phyloP scores from a whole-genome alignment of 1,140 invertebrate species.

The Drosophila eugracilis region DNA sequence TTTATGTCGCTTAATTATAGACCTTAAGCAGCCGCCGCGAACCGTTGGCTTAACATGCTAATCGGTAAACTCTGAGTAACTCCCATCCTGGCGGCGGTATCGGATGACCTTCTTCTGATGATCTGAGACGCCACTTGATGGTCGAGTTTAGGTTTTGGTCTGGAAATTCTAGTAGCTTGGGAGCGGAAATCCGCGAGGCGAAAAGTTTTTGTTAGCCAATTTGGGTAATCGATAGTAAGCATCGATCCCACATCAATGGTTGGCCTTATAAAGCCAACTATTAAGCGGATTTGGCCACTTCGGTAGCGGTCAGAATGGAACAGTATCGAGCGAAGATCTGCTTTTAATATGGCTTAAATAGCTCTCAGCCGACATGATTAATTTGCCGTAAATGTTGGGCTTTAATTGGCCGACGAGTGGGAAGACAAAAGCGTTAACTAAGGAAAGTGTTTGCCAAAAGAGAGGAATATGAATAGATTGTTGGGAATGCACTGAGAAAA shows the following conservation, averaged over 20 bases:
- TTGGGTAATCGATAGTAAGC: conserved; percentile 35
- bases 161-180: conserved; percentile 76
- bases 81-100: conserved; percentile 41
- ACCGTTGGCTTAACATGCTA: conserved; percentile 69
- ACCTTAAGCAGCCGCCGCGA: conserved; percentile 64
- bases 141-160: conserved; percentile 31
- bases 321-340: conserved; percentile 58
- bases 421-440: conserved; percentile 18
- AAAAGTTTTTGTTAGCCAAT: conserved; percentile 37
- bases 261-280: conserved; percentile 1
- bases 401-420: conserved; percentile 39
- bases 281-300: conserved; percentile 49
- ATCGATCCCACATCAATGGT: conserved; percentile 40
- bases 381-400: conserved; percentile 62
- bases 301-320: conserved; percentile 35
- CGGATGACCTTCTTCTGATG: conserved; percentile 56
- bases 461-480: background rate
- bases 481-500: background rate
- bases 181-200: conserved; percentile 68
- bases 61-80: conserved; percentile 39
- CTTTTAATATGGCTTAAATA: conserved; percentile 68
- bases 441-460: conserved; percentile 36
- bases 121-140: conserved; percentile 47
- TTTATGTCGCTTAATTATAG: conserved; percentile 81
- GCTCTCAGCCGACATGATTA: conserved; percentile 49